Conservation (phyloP, 2,888 invertebrate genomes). For the Gastrophysa polygoni region DNA sequence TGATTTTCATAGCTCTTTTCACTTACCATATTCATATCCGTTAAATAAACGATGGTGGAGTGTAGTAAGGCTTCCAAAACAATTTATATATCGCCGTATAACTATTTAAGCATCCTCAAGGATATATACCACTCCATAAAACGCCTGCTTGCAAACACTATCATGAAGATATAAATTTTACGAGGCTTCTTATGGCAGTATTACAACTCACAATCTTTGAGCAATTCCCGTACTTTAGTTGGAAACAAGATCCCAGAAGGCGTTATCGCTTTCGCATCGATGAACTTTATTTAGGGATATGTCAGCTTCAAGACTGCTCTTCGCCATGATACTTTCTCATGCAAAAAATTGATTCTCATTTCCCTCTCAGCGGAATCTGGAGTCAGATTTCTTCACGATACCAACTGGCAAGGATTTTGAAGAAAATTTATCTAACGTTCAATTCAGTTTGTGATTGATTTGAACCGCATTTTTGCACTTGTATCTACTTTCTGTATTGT, state of each 20-base stretch:
- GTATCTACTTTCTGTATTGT: no score
- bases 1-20: no score
- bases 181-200: neutral
- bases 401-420: no score
- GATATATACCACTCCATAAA: neutral
- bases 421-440: no score
- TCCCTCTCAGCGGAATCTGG: no score
- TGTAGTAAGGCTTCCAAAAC: neutral
- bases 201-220: neutral
- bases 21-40: neutral
- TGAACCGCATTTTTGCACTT: neutral
- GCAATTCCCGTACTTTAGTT: neutral
- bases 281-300: constrained; percentile 2
- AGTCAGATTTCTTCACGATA: no score
- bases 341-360: no score
- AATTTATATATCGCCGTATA: neutral
- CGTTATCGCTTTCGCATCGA: neutral
- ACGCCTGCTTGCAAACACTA: neutral
- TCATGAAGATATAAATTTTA: constrained; percentile 1
- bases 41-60: neutral
- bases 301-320: neutral
- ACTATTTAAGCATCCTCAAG: neutral
- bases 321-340: neutral
- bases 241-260: neutral
- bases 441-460: no score